These are phyloP conservation scores for Acinonyx jubatus DNA, from an alignment of 2,113 vertebrate species.

Conservation along the genomic window DNA sequence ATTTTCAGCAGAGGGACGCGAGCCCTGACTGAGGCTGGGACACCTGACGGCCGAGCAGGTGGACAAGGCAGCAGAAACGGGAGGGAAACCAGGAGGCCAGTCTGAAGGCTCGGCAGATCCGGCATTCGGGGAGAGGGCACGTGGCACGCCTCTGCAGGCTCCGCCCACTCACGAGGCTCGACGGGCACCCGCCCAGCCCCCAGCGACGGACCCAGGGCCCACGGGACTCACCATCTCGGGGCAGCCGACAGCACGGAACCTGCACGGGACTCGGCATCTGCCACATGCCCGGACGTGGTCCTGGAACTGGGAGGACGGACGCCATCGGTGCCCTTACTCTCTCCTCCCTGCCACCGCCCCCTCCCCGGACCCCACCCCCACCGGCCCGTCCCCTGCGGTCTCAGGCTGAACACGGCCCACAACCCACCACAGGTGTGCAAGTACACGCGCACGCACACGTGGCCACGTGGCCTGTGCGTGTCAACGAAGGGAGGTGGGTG, in stretches of 20 bases:
- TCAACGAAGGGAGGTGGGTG: background rate
- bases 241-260: constrained; percentile 90
- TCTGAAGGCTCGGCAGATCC: fast-evolving
- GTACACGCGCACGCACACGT: fast-evolving
- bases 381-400: fast-evolving
- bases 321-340: fast-evolving
- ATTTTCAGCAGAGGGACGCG: background rate
- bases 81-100: fast-evolving
- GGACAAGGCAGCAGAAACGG: background rate
- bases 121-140: fast-evolving
- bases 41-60: too few species aligned
- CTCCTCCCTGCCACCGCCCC: background rate
- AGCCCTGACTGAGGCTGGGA: background rate
- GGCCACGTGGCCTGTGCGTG: background rate
- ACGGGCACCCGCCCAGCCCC: background rate
- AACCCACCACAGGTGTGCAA: background rate
- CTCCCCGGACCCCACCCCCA: fast-evolving
- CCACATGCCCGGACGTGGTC: constrained; percentile 89
- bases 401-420: fast-evolving
- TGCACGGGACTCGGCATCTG: constrained; percentile 89
- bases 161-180: background rate
- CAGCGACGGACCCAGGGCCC: background rate
- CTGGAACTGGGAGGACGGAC: constrained; percentile 84
- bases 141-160: fast-evolving
- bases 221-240: constrained; percentile 83